These are phyloP conservation scores for Clarias magur DNA, from an alignment of 2,113 vertebrate species.

Conservation along the genomic window DNA sequence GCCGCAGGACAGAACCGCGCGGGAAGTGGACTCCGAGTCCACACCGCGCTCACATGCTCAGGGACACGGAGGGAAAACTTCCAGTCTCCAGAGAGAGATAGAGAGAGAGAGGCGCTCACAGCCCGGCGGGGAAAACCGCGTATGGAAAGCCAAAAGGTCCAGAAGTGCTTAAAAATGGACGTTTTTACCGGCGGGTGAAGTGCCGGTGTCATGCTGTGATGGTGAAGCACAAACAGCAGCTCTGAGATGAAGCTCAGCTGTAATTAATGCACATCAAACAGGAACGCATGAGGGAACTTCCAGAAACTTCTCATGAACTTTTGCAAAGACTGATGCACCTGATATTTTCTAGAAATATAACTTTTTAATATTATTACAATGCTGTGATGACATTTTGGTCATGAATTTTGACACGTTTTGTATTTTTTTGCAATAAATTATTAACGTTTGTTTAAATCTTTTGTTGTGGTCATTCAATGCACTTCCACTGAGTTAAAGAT, in stretches of 20 bases:
- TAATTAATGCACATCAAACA: constrained; percentile 42
- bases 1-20: not conserved
- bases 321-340: not conserved
- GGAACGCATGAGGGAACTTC: not conserved
- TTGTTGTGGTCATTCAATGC: not conserved
- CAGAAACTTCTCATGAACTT: not conserved
- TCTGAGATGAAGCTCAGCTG: constrained; percentile 49
- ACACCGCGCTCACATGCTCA: not conserved
- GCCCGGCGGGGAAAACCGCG: not conserved
- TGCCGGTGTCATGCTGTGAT: not conserved
- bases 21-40: not conserved
- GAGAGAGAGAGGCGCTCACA: not conserved
- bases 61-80: not conserved
- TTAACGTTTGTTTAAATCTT: constrained; percentile 26
- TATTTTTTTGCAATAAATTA: constrained; percentile 71
- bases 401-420: constrained; percentile 52
- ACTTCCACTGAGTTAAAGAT: constrained; percentile 32
- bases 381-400: constrained; percentile 42
- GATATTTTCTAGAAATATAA: not conserved
- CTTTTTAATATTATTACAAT: constrained; percentile 53
- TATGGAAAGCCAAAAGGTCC: not conserved
- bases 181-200: too few relatives aligned
- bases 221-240: not conserved
- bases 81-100: not conserved
- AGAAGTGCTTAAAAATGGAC: not conserved